Evolutionary conservation across 2,797 vertebrate species (phyloP), one percentile per base, ranked within the genome.

Genomic region (Poeciliopsis turneri): DNA sequence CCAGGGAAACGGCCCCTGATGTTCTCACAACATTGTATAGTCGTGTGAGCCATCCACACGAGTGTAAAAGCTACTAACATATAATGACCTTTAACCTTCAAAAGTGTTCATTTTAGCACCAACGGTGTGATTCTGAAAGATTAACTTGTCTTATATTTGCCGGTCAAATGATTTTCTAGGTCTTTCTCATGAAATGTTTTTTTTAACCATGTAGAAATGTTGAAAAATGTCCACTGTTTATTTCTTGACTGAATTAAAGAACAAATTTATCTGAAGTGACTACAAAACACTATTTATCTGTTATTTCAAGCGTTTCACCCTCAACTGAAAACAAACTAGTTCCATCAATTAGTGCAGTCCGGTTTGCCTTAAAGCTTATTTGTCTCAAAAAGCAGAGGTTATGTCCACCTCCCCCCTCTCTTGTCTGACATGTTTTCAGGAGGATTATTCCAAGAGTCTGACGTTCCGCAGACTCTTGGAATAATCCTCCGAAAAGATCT

Each of bases 401-500:
- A 72, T 59, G 75, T 81, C 49, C 69, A 20, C 78, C 70, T 61
- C 70, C 47, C 74, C 75, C 20, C 20, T 53, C 23, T 25, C 51
- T 53, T 25, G 51, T 53, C 25, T 53, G 51, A 53, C 20, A 53
- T n/a, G 53, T 25, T 55, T 55, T 55, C 1, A n/a, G 53, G 53
- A 55, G 23, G 23, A 55, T 55, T 59, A 59, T 30, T 61, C 13
- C 57, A 61, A 61, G 57, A 33, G 12, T 30, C 12, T 3, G 51
- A 53, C 51, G 23, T 53, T n/a, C 10, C 23, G 25, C 79, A 87
- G 66, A 75, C 23, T 46, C 86, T 69, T 82, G 75, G 36, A 82
- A 30, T 66, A 41, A 79, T 75, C 73, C 78, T 23, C 74, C 73
- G 79, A 16, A 87, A 89, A 83, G 74, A 81, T 85, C 69, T 84